Evolutionary conservation across 2,113 vertebrate genomes (phyloP), one percentile per base, ranked within the genome.

Genomic region (Muntiacus muntjak): DNA sequence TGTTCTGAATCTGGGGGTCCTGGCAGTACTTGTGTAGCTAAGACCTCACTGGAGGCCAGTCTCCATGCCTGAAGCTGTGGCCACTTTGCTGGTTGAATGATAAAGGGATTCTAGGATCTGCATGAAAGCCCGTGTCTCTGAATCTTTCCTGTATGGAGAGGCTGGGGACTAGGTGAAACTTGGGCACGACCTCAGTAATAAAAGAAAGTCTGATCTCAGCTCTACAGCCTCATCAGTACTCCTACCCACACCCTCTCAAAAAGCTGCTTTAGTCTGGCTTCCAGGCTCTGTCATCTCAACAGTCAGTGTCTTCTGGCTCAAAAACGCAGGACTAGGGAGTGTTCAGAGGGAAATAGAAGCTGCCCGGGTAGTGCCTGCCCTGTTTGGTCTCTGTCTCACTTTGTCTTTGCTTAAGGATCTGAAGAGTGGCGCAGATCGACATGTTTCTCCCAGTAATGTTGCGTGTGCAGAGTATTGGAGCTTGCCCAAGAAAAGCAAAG

Each of bases 401-500:
- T 0, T 43, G 19, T 67, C 64, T 94, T 96, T n/a, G 30, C 30
- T 50, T 52, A 88, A 58, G 6, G 76, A 17, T 84, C 43, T 62
- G 30, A 40, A 45, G 25, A 21, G 12, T 78, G 28, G 43, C 21
- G 13, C 36, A 33, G 64, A 45, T 17, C 13, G 21, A 30, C 6
- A 11, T 87, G 84, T 23, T 84, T n/a, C 62, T 87, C 58, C 23
- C n/a, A 55, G 30, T 89, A 50, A 30, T 55, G 43, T 28, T 33
- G 7, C 1, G 1, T 15, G 1, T 81, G 12, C 25, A 45, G 40
- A 21, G 1, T 89, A 5, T 25, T 88, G 67, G 58, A 64, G 10
- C 50, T 95, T 89, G 89, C 43, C 78, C 71, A 93, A 78, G 67
- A 57, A 93, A 94, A 87, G 33, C 94, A 94, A 79, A 91, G 43